Percentiles rank a stretch among this genome's conserved stretches.
phyloP scores from a whole-genome alignment of 1,140 invertebrate species.

The Atta cephalotes region DNA sequence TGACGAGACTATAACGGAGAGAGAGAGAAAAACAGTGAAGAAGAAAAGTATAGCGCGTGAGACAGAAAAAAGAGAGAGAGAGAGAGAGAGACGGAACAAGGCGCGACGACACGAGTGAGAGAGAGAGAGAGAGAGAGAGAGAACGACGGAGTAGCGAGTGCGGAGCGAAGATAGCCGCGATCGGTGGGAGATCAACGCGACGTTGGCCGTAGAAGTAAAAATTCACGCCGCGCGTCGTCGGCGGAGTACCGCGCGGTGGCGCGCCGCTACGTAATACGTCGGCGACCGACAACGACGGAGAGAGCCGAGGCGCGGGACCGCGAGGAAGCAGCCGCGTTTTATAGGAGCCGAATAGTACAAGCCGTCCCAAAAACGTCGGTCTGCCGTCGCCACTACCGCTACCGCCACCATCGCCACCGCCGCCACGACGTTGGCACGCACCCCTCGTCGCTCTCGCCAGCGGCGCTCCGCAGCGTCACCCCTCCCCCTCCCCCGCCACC shows the following conservation, averaged over 20 bases:
- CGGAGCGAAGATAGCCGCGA: constrained; percentile 11
- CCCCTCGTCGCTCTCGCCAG: constrained; percentile 53
- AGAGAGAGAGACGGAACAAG: constrained; percentile 25
- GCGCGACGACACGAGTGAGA: constrained; percentile 45
- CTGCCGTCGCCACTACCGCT: constrained; percentile 27
- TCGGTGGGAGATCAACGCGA: constrained; percentile 29
- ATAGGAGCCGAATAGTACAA: constrained; percentile 66
- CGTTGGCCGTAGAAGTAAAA: constrained; percentile 35
- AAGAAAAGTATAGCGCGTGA: constrained; percentile 42
- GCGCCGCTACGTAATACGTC: constrained; percentile 36
- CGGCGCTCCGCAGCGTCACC: constrained; percentile 57
- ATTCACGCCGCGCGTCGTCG: constrained; percentile 30
- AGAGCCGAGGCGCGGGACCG: neutral
- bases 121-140: neutral
- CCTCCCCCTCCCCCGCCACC: constrained; percentile 57
- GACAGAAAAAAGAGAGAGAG: neutral
- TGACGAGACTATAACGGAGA: constrained; percentile 25
- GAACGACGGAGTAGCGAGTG: neutral
- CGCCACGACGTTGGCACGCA: constrained; percentile 51
- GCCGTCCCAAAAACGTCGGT: constrained; percentile 79
- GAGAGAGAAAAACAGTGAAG: neutral
- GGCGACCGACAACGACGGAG: neutral
- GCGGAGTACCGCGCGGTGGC: constrained; percentile 25
- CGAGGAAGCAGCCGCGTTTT: constrained; percentile 51
- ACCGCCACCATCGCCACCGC: neutral